Percentiles rank a stretch among this genome's conserved stretches.
Evolutionary conservation across 1,140 invertebrate species (phyloP).

Genomic region (Ostrea denselamellosa): DNA sequence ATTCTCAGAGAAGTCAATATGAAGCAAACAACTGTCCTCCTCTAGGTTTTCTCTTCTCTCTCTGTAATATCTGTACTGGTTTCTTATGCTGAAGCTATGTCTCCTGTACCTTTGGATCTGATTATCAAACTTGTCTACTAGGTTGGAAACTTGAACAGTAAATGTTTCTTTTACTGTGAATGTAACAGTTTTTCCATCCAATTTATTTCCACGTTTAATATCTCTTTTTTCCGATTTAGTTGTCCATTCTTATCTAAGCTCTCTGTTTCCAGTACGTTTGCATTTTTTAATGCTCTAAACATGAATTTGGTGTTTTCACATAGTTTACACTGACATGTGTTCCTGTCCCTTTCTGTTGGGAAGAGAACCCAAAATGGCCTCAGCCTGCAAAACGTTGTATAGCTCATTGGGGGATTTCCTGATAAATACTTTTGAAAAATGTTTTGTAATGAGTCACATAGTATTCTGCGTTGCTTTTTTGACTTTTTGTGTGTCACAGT

Average conservation of each 20-base stretch:
- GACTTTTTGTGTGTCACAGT: slow-evolving; percentile 55
- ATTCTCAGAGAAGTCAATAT: slow-evolving; percentile 65
- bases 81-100: slow-evolving; percentile 53
- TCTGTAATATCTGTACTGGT: slow-evolving; percentile 56
- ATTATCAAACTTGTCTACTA: slow-evolving; percentile 38
- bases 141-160: not conserved
- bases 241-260: slow-evolving; percentile 39
- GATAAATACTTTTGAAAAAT: slow-evolving; percentile 49
- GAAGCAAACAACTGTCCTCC: slow-evolving; percentile 53
- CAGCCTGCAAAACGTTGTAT: slow-evolving; percentile 52
- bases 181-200: slow-evolving; percentile 39
- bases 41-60: slow-evolving; percentile 47
- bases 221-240: slow-evolving; percentile 47
- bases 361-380: slow-evolving; percentile 60
- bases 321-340: slow-evolving; percentile 56
- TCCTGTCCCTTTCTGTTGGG: slow-evolving; percentile 54
- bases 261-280: not conserved
- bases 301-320: slow-evolving; percentile 47
- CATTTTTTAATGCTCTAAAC: not conserved
- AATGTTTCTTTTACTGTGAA: slow-evolving; percentile 2
- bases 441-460: slow-evolving; percentile 53
- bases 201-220: slow-evolving; percentile 42
- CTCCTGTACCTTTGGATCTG: slow-evolving; percentile 43
- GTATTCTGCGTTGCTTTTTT: slow-evolving; percentile 54
- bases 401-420: slow-evolving; percentile 55